These are phyloP conservation scores for Bothrops jararaca DNA, from an alignment of 2,113 vertebrate species.

Conservation along the genomic window DNA sequence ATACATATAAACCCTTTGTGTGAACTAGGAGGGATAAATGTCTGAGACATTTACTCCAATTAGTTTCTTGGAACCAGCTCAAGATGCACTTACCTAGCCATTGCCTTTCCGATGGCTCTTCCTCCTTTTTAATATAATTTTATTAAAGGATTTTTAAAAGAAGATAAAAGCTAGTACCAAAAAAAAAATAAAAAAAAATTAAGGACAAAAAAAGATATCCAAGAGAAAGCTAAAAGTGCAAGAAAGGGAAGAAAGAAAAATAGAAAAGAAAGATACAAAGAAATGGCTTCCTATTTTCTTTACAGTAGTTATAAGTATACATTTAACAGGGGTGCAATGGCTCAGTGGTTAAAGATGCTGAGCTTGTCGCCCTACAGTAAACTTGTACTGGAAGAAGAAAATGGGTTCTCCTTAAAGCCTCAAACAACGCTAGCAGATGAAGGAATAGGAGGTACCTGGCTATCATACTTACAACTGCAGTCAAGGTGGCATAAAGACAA, in stretches of 20 bases:
- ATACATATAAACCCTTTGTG: background rate
- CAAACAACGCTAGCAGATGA: no score
- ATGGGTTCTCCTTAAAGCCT: no score
- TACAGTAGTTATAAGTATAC: background rate
- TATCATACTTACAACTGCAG: no score
- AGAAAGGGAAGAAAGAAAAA: background rate
- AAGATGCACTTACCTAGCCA: background rate
- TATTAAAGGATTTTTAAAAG: background rate
- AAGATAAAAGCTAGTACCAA: background rate
- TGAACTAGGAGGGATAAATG: background rate
- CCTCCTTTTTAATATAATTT: background rate
- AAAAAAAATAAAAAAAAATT: background rate
- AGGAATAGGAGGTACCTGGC: no score
- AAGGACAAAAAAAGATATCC: background rate
- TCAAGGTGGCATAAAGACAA: no score
- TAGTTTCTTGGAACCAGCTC: background rate
- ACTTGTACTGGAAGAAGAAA: no score
- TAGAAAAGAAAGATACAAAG: background rate
- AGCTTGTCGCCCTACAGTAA: no score
- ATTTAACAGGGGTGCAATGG: no score
- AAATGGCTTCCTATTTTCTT: background rate
- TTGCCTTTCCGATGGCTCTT: background rate
- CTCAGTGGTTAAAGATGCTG: no score
- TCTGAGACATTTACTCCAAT: background rate
- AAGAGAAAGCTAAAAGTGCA: background rate